A percentile compares a stretch with the other conserved stretches of the same genome.
Conservation (phyloP, 1,140 invertebrate genomes). For the Trissolcus basalis region DNA sequence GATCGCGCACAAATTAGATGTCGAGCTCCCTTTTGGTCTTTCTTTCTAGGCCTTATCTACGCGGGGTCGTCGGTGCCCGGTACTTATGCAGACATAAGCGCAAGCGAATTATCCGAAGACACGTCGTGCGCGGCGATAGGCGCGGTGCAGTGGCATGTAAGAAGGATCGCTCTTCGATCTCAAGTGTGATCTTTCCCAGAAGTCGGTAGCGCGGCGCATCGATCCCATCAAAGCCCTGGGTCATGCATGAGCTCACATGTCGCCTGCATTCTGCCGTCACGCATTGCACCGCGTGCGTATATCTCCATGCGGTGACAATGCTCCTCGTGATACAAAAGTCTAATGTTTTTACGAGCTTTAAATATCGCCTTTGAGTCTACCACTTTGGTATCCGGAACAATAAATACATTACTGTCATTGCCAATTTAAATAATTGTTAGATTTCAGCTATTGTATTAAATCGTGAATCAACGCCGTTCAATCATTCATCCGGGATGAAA, state of each 20-base stretch:
- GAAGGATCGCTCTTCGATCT: conserved; percentile 58
- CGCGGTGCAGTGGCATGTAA: conserved; percentile 54
- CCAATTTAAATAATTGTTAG: conserved; percentile 8
- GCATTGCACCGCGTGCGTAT: conserved; percentile 52
- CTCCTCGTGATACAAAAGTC: conserved; percentile 42
- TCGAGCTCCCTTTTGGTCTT: conserved; percentile 46
- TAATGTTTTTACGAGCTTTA: conserved; percentile 38
- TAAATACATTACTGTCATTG: conserved; percentile 42
- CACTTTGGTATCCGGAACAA: conserved; percentile 43
- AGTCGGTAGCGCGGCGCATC: conserved; percentile 55
- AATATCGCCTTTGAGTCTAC: conserved; percentile 29
- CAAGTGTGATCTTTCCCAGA: conserved; percentile 61
- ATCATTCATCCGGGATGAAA: too few relatives aligned
- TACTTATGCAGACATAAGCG: conserved; percentile 51
- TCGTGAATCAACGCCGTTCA: background rate
- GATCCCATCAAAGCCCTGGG: conserved; percentile 65
- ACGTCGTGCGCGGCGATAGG: conserved; percentile 48
- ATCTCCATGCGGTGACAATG: conserved; percentile 49
- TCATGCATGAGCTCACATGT: conserved; percentile 71
- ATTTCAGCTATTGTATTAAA: conserved; percentile 14
- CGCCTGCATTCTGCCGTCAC: conserved; percentile 65
- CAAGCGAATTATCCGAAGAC: conserved; percentile 51
- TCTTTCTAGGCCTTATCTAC: conserved; percentile 48
- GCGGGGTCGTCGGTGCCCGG: conserved; percentile 40
- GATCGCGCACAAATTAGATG: conserved; percentile 52